These are phyloP conservation scores for Mustelus asterias DNA, from an alignment of 2,113 vertebrate species.

Conservation along the genomic window DNA sequence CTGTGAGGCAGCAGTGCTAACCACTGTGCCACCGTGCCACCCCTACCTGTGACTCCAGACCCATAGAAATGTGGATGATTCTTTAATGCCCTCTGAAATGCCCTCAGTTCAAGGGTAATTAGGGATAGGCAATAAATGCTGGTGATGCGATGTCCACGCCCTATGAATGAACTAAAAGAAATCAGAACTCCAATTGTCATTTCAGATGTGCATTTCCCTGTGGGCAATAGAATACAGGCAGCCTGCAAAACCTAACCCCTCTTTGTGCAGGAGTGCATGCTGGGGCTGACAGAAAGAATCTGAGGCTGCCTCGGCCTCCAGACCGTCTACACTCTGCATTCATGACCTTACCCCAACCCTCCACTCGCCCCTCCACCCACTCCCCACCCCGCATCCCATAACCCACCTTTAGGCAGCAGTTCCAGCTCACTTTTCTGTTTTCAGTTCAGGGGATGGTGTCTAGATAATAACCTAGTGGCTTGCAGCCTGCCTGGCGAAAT, in stretches of 20 bases:
- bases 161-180: too few species aligned
- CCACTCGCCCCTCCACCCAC: background rate
- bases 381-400: background rate
- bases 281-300: too few species aligned
- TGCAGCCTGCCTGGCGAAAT: background rate
- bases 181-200: background rate
- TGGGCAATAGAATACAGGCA: background rate
- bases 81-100: too few species aligned
- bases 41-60: too few species aligned
- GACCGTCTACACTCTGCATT: background rate
- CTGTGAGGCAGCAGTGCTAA: too few species aligned
- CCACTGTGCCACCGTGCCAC: too few species aligned
- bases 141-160: too few species aligned
- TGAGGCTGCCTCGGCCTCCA: background rate
- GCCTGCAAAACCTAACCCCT: background rate
- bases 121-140: too few species aligned
- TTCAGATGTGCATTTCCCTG: background rate
- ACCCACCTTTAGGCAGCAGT: background rate
- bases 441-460: background rate
- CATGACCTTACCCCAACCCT: background rate
- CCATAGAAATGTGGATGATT: too few species aligned
- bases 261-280: background rate
- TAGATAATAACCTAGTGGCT: too few species aligned
- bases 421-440: background rate
- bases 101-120: too few species aligned